phyloP scores from a whole-genome alignment of 2,797 vertebrate species.

The Acanthornis magna region DNA sequence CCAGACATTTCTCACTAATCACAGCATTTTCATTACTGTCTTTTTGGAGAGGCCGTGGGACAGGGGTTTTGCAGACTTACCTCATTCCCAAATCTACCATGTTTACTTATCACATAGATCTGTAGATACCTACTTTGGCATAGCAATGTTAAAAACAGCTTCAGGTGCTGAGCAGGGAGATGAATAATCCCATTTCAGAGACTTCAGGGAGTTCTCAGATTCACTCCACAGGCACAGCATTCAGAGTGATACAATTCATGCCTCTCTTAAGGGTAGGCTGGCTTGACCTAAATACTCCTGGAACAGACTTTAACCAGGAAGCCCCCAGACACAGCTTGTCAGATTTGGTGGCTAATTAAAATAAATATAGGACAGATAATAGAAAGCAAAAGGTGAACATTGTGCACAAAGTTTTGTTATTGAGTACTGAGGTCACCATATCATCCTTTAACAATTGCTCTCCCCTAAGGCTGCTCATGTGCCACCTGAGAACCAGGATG shows the following conservation, averaged over 20 bases:
- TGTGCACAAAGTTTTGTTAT: background rate
- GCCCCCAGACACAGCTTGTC: background rate
- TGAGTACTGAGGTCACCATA: background rate
- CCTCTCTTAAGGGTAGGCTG: background rate
- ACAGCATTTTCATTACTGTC: background rate
- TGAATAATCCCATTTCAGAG: background rate
- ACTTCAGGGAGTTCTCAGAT: background rate
- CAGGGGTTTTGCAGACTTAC: background rate
- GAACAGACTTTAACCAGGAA: background rate
- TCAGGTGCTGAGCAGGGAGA: background rate
- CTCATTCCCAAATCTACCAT: background rate
- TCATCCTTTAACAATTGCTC: background rate
- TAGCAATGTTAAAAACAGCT: background rate
- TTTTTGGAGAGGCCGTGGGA: background rate
- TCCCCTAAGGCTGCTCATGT: background rate
- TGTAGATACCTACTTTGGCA: background rate
- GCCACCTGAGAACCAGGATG: background rate
- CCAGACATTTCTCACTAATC: background rate
- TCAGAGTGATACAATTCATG: background rate
- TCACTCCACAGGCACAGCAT: background rate
- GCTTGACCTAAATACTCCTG: background rate
- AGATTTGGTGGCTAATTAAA: background rate
- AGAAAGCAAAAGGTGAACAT: background rate
- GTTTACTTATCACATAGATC: background rate
- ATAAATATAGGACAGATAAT: background rate